phyloP scores from a whole-genome alignment of 2,797 vertebrate species.

The Molothrus ater region DNA sequence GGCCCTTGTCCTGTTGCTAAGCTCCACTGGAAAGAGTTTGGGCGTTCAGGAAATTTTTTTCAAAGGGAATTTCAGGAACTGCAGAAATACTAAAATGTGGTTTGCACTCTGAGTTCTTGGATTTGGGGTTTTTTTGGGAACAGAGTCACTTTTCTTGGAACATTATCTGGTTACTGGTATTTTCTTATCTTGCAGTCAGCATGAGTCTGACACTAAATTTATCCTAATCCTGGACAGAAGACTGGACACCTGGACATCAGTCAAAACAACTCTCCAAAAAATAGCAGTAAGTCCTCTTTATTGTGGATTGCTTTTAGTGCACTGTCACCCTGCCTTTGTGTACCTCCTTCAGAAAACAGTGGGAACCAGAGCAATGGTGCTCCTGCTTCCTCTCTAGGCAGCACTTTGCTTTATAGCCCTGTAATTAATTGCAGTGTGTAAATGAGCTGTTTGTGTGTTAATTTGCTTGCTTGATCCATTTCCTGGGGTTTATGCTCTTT shows the following conservation, averaged over 20 bases:
- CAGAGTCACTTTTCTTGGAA: neutral
- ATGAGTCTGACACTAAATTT: conserved; percentile 89
- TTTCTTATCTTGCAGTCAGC: conserved; percentile 77
- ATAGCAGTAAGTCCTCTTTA: conserved; percentile 86
- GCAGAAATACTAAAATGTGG: neutral
- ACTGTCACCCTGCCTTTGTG: neutral
- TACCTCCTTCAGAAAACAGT: neutral
- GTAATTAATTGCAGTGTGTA: neutral
- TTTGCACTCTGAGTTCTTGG: neutral
- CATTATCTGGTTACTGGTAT: neutral
- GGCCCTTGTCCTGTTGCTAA: neutral
- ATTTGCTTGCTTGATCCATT: neutral
- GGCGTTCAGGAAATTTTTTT: neutral
- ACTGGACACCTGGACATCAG: conserved; percentile 93
- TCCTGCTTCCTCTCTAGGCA: neutral
- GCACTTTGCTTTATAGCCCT: neutral
- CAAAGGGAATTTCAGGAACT: neutral
- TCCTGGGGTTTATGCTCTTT: neutral
- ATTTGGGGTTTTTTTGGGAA: neutral
- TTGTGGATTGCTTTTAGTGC: neutral
- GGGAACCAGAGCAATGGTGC: neutral
- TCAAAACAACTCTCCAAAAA: conserved; percentile 91
- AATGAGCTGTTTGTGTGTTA: conserved; percentile 3
- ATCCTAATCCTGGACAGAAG: conserved; percentile 95
- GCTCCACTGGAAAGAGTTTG: neutral